Conservation (phyloP, 2,113 vertebrate genomes). For the Naja naja region DNA sequence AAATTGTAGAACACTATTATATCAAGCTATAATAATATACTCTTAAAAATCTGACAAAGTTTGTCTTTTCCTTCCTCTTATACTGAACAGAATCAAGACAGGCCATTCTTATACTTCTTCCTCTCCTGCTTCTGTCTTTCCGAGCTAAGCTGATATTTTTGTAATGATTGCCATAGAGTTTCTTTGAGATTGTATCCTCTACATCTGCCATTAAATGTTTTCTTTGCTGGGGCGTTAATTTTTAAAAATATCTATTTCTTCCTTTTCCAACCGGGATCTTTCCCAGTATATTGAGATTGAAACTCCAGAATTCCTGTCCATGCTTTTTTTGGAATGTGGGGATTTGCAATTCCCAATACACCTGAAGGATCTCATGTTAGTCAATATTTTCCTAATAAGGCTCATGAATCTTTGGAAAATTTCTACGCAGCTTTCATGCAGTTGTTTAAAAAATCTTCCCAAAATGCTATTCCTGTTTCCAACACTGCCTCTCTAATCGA, state of each 20-base stretch:
- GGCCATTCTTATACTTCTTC: not conserved
- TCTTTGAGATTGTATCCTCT: not conserved
- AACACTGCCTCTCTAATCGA: not conserved
- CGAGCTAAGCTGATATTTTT: not conserved
- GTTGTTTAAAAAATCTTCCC: not conserved
- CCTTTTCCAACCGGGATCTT: not conserved
- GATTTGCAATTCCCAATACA: not conserved
- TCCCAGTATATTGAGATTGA: not conserved
- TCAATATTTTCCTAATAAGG: not conserved
- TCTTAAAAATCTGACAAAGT: not conserved
- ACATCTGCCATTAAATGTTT: not conserved
- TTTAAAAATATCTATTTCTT: not conserved
- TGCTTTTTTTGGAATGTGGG: not conserved
- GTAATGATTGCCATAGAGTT: not conserved
- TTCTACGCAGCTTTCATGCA: not conserved
- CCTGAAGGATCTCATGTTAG: not conserved
- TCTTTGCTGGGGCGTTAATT: not conserved
- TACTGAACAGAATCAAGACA: not conserved
- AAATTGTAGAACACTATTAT: not conserved
- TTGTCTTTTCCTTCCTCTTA: not conserved
- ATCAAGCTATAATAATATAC: not conserved
- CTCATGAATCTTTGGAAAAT: not conserved
- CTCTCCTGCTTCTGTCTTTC: not conserved
- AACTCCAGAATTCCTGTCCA: not conserved
- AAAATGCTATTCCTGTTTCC: not conserved